phyloP scores from a whole-genome alignment of 2,797 vertebrate species.

The Tangara arthus region DNA sequence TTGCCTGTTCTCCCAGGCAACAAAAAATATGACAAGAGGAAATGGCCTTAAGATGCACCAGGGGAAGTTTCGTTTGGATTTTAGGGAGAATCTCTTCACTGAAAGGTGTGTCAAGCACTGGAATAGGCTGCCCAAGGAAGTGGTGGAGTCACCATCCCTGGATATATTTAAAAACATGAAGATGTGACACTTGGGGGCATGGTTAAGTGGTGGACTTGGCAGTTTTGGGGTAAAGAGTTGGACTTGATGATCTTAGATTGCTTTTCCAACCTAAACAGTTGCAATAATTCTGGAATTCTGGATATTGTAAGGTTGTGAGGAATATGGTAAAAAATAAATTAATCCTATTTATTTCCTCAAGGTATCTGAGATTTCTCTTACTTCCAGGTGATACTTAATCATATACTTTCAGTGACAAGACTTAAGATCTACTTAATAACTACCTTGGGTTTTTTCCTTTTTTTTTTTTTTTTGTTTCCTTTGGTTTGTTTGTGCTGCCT shows the following conservation, averaged over 20 bases:
- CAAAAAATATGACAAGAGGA: neutral
- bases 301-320: neutral
- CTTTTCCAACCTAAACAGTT: neutral
- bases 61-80: neutral
- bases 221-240: neutral
- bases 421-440: neutral
- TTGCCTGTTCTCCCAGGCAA: neutral
- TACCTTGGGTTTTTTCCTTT: accelerated
- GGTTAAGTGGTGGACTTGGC: neutral
- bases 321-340: neutral
- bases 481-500: neutral
- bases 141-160: neutral
- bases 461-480: neutral
- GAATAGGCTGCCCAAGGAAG: neutral
- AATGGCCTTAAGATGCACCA: neutral
- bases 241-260: neutral
- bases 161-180: neutral
- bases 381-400: neutral
- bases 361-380: neutral
- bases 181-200: too few species aligned
- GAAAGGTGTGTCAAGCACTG: neutral
- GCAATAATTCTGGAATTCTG: neutral
- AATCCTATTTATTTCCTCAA: neutral
- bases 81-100: neutral
- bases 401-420: neutral